Conservation (phyloP, 2,113 vertebrate genomes). For the Climacteris rufus region DNA sequence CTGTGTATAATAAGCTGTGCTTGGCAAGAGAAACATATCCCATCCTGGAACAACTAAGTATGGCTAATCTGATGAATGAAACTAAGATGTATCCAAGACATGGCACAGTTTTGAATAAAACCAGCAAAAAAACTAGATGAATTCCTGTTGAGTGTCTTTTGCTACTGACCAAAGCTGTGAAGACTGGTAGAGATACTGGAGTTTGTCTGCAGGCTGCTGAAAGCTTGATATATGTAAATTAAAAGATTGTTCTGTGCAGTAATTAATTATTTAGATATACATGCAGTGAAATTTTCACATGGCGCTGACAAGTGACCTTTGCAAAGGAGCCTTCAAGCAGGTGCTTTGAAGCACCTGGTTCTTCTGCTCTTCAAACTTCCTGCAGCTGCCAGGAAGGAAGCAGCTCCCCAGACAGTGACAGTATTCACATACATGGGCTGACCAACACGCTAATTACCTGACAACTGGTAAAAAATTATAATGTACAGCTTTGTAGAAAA, state of each 20-base stretch:
- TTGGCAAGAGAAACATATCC: background rate
- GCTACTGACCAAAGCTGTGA: background rate
- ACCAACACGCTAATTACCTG: background rate
- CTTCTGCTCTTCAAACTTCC: background rate
- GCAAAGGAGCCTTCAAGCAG: background rate
- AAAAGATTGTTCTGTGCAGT: background rate
- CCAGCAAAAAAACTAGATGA: background rate
- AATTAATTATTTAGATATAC: conserved; percentile 23
- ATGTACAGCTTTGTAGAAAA: background rate
- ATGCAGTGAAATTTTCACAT: background rate
- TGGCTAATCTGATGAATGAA: background rate
- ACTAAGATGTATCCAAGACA: background rate
- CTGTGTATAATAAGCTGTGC: background rate
- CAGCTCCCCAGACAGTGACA: background rate
- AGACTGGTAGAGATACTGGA: background rate
- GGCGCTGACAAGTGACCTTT: background rate
- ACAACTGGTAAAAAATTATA: background rate
- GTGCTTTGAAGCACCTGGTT: background rate
- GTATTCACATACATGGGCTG: fast-evolving
- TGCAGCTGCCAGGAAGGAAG: background rate
- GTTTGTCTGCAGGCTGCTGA: background rate
- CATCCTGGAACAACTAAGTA: background rate
- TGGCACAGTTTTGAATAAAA: background rate
- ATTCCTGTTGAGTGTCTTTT: background rate
- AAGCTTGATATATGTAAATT: background rate